A percentile compares a stretch with the other conserved stretches of the same genome.
Evolutionary conservation across 2,113 vertebrate species (phyloP).

Genomic region (Triplophysa tibetana): DNA sequence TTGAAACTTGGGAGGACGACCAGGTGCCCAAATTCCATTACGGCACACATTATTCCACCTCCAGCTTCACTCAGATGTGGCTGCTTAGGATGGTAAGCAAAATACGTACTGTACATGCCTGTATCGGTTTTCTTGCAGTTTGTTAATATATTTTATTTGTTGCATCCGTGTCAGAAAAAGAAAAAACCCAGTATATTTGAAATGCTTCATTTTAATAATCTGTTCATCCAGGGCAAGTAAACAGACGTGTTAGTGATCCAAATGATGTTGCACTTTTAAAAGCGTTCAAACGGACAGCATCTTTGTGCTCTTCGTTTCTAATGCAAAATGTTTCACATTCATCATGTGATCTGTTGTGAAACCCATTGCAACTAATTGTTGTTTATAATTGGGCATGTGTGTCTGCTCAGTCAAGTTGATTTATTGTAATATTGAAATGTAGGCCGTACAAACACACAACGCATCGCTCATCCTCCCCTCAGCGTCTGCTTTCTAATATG

Average conservation of each 20-base stretch:
- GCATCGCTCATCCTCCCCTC: conserved; percentile 44
- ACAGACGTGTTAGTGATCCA: background rate
- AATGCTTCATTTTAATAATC: no score
- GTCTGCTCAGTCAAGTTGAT: conserved; percentile 44
- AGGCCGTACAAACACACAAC: conserved; percentile 51
- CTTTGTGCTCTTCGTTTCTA: conserved; percentile 3
- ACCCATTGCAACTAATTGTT: conserved; percentile 52
- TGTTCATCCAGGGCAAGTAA: no score
- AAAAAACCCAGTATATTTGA: no score
- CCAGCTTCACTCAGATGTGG: conserved; percentile 94
- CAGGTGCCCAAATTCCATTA: conserved; percentile 98
- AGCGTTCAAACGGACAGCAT: background rate
- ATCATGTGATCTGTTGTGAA: conserved; percentile 37
- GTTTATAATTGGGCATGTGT: conserved; percentile 53
- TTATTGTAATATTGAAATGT: conserved; percentile 49
- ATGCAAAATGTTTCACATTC: conserved; percentile 3
- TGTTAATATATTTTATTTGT: no score
- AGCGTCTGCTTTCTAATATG: conserved; percentile 5
- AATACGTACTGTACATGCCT: background rate
- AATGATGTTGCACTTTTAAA: conserved; percentile 20
- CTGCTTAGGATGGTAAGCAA: conserved; percentile 92
- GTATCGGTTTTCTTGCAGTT: no score
- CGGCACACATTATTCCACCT: conserved; percentile 97
- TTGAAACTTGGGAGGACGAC: conserved; percentile 95
- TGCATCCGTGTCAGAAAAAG: no score